phyloP scores from a whole-genome alignment of 2,888 invertebrate genomes.

The Noctua fimbriata region DNA sequence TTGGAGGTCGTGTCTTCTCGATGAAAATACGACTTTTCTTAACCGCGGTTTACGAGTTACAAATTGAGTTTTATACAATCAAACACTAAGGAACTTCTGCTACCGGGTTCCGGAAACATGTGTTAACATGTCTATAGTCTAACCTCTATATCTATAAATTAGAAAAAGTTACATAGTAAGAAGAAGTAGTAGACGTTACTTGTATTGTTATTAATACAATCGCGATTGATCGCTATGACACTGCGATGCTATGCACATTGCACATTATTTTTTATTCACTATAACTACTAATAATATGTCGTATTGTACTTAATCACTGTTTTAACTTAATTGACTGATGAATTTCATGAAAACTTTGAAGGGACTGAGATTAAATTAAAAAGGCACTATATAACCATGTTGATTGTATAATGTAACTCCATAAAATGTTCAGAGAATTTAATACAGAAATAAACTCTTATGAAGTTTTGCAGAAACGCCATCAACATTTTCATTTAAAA shows the following conservation, averaged over 20 bases:
- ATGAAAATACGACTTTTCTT: constrained; percentile 20
- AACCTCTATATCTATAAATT: not conserved
- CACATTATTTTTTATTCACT: not conserved
- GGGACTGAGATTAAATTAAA: not conserved
- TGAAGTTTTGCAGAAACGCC: not conserved
- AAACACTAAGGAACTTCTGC: not conserved
- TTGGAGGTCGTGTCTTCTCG: constrained; percentile 25
- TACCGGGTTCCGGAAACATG: not conserved
- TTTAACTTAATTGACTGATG: not conserved
- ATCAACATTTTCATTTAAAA: constrained; percentile 6
- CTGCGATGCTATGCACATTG: not conserved
- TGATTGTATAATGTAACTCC: not conserved
- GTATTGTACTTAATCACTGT: not conserved
- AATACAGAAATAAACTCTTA: not conserved
- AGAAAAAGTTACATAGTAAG: not conserved
- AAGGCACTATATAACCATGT: not conserved
- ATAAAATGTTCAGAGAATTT: not conserved
- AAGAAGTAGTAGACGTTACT: not conserved
- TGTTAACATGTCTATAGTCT: not conserved
- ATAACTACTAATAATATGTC: not conserved
- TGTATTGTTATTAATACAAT: not conserved
- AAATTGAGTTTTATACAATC: constrained; percentile 51
- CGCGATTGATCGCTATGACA: too few species aligned
- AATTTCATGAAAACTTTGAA: not conserved
- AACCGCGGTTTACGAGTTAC: constrained; percentile 33